Percentiles rank a stretch among this genome's conserved stretches.
These are phyloP conservation scores for Nasonia giraulti DNA, from an alignment of 1,140 invertebrate species.

Conservation along the genomic window DNA sequence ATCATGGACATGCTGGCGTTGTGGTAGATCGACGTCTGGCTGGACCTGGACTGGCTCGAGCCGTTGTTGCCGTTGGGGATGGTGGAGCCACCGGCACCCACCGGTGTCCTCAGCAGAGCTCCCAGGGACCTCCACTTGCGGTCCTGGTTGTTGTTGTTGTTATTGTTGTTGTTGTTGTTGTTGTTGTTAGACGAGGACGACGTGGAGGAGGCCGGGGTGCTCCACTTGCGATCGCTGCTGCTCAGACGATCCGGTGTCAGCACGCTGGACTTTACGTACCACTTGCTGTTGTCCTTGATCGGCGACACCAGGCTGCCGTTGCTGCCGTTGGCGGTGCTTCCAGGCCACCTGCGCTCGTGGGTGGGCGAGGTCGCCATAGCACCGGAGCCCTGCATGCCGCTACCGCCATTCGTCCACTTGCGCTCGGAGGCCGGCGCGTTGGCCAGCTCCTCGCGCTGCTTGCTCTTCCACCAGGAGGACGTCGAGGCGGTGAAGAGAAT, in stretches of 20 bases:
- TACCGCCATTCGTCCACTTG: constrained; percentile 55
- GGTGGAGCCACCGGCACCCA: constrained; percentile 1
- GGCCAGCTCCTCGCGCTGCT: constrained; percentile 66
- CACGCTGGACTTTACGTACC: background rate
- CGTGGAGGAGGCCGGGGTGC: constrained; percentile 57
- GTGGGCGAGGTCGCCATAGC: constrained; percentile 1
- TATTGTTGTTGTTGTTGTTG: constrained; percentile 58
- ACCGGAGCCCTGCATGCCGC: background rate
- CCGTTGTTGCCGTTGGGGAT: background rate
- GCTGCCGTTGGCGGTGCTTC: background rate
- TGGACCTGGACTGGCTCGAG: constrained; percentile 27
- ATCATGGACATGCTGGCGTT: constrained; percentile 68
- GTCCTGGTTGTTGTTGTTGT: constrained; percentile 58
- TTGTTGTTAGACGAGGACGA: constrained; percentile 63
- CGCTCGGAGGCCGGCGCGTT: constrained; percentile 50
- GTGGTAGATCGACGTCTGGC: constrained; percentile 59
- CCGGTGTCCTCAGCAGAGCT: constrained; percentile 70
- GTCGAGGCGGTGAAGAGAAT: constrained; percentile 70
- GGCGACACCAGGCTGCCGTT: background rate
- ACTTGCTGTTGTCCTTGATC: constrained; percentile 22
- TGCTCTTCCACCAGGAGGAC: constrained; percentile 71
- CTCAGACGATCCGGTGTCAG: background rate
- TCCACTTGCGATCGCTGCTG: constrained; percentile 41
- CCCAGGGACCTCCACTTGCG: constrained; percentile 74
- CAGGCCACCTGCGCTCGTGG: constrained; percentile 40